Base-by-base conservation (phyloP, 1,140 invertebrate genomes). In the Asobara japonica region DNA sequence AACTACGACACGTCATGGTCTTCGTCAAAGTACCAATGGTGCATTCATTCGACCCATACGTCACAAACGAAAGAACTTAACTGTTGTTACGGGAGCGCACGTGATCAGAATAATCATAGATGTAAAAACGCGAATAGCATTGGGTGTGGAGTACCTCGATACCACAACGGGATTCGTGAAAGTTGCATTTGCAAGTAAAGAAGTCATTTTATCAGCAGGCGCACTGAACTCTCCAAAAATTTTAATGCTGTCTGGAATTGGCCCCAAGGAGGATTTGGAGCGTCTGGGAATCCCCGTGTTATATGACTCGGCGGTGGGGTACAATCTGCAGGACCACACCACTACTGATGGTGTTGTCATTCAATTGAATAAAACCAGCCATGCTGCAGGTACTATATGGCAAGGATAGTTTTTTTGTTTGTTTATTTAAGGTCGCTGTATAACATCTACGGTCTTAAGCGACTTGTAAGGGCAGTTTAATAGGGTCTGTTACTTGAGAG, bases 181-280 rank as follows among this genome's bases (percentile, higher is more conserved):
- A 48, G 7, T 60, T 33, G 87, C 90, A 0, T 85, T 84, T 6
- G 89, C 88, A 0, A 85, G 81, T 3, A 92, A 92, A 73, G 93
- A 94, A 84, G 88, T 94, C 0, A 89, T 94, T 33, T 56, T 94
- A 10, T 91, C 91, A 0, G 92, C 90, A 0, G 93, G 93, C 3
- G 87, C 91, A 0, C 89, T 94, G 11, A 92, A 93, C 74, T 89
- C 91, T 0, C 91, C 93, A 1, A 91, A 93, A 76, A 68, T 95
- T 6, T 81, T 95, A 0, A 91, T 94, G 90, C 77, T 94, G 0
- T 94, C 93, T 0, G 94, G 94, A 16, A 89, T 95, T 30, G 94
- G 94, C 3, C 93, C 92, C 0, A 88, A 80, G 68, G 85, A 90
- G 22, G 90, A 94, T 75, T 84, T 97, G 2, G 82, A 91, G 51